Evolutionary conservation across 2,113 vertebrate species (phyloP).

Genomic region (Callocephalon fimbriatum): DNA sequence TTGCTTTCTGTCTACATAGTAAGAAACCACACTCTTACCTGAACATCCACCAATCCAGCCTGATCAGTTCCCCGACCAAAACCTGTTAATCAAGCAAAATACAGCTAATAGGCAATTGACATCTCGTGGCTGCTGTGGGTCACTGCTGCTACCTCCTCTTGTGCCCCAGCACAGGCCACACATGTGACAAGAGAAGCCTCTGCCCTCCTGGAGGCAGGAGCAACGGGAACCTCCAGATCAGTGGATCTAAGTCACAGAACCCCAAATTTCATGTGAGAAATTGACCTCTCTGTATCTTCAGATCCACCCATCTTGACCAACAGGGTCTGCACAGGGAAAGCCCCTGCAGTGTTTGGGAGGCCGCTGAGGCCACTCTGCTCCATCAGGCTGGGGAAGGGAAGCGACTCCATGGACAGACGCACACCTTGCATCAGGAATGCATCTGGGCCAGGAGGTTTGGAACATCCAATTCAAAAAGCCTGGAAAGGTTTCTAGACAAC

Average conservation of each 20-base stretch:
- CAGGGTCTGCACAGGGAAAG: not conserved
- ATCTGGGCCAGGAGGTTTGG: not conserved
- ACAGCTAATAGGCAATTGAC: not conserved
- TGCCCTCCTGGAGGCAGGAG: not conserved
- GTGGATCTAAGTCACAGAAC: constrained; percentile 14
- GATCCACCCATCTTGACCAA: constrained; percentile 15
- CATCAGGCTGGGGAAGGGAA: not conserved
- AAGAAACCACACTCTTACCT: constrained; percentile 19
- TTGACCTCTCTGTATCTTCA: constrained; percentile 36
- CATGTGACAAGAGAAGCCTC: rapidly evolving
- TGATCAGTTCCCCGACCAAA: not conserved
- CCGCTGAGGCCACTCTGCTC: not conserved
- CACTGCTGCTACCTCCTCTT: not conserved
- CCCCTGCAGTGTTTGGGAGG: not conserved
- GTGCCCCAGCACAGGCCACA: not conserved
- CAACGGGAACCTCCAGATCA: rapidly evolving
- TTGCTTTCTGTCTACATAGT: not conserved
- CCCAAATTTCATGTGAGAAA: not conserved
- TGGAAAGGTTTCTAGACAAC: not conserved
- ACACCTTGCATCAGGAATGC: not conserved
- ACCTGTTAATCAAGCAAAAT: constrained; percentile 9
- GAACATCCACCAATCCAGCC: not conserved
- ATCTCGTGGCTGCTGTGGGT: not conserved
- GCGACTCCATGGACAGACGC: not conserved
- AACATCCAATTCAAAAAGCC: not conserved